Conservation (phyloP, 2,797 vertebrate genomes). For the Darevskia nairensis region DNA sequence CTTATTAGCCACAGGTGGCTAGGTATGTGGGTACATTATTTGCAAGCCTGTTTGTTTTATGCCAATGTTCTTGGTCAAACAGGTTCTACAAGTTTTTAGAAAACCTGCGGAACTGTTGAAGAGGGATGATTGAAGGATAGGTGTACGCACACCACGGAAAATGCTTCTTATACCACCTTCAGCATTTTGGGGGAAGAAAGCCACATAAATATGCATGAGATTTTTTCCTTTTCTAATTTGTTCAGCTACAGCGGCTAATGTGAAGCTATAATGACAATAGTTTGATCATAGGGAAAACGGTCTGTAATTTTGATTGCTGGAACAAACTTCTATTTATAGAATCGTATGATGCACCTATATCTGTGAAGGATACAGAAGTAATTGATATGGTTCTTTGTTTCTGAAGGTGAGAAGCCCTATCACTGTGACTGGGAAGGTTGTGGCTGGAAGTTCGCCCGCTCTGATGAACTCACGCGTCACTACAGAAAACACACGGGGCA, state of each 20-base stretch:
- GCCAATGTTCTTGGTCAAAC: neutral
- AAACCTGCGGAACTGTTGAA: neutral
- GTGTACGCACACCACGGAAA: neutral
- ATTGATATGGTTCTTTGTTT: neutral
- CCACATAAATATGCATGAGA: neutral
- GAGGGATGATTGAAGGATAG: neutral
- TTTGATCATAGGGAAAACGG: neutral
- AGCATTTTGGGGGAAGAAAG: neutral
- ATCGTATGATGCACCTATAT: neutral
- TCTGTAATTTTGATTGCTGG: no score
- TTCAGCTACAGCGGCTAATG: neutral
- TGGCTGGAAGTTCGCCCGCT: constrained; percentile 97
- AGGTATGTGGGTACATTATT: neutral
- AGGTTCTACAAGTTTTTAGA: neutral
- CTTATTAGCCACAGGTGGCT: constrained; percentile 5
- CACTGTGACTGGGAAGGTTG: constrained; percentile 97
- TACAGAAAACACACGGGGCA: constrained; percentile 97
- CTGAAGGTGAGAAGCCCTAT: constrained; percentile 94
- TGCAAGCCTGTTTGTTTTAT: constrained; percentile 12
- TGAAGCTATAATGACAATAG: neutral
- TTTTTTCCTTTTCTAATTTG: neutral
- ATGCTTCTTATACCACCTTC: constrained; percentile 2
- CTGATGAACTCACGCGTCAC: constrained; percentile 96
- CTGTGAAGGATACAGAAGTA: neutral
- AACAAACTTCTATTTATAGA: neutral